A percentile compares a stretch with the other conserved stretches of the same genome.
These are phyloP conservation scores for Coelopa frigida DNA, from an alignment of 1,140 invertebrate genomes.

Conservation along the genomic window DNA sequence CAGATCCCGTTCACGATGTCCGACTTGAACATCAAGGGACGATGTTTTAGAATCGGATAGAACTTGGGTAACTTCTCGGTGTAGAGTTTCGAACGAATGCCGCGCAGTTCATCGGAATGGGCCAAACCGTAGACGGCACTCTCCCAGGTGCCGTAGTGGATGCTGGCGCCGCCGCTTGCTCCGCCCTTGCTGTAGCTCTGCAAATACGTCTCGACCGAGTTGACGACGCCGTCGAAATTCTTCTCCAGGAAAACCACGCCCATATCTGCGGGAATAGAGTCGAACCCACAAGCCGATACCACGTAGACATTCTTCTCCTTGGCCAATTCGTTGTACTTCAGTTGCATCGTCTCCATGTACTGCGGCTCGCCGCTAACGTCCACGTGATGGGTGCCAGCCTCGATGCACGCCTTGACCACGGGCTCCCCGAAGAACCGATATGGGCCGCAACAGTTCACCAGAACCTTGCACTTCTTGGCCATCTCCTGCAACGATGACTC, in stretches of 20 bases:
- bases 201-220: conserved; percentile 70
- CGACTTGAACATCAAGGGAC: conserved; percentile 54
- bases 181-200: conserved; percentile 37
- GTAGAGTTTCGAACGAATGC: conserved; percentile 58
- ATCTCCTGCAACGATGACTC: conserved; percentile 65
- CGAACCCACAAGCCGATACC: conserved; percentile 85
- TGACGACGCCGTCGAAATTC: conserved; percentile 67
- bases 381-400: conserved; percentile 72
- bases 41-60: conserved; percentile 52
- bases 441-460: conserved; percentile 85
- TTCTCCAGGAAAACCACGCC: conserved; percentile 68
- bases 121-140: conserved; percentile 68
- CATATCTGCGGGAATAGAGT: conserved; percentile 80
- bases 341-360: conserved; percentile 80
- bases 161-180: conserved; percentile 21
- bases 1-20: conserved; percentile 53
- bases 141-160: conserved; percentile 78
- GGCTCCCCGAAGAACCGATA: conserved; percentile 83
- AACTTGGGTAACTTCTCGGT: conserved; percentile 56
- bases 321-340: conserved; percentile 71
- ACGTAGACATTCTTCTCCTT: conserved; percentile 71
- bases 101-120: conserved; percentile 53
- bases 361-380: conserved; percentile 88
- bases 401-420: conserved; percentile 87
- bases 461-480: conserved; percentile 59